phyloP scores from a whole-genome alignment of 1,140 invertebrate species.

The Phortica variegata region DNA sequence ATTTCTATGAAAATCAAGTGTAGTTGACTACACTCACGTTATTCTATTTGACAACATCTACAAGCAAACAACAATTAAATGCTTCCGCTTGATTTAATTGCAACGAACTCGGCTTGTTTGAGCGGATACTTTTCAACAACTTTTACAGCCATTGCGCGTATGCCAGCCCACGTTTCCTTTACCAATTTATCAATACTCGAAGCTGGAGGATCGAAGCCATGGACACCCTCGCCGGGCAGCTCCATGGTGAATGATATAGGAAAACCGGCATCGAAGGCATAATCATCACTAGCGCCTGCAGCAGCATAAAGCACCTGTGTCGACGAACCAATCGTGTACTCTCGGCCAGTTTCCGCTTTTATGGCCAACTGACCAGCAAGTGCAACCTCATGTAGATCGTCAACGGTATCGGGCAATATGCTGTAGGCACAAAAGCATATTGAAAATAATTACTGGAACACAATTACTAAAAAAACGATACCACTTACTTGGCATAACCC shows the following conservation, averaged over 20 bases:
- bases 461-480: not conserved
- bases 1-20: no score
- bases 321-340: slow-evolving; percentile 64
- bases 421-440: slow-evolving; percentile 10
- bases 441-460: not conserved
- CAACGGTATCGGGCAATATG: slow-evolving; percentile 43
- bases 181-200: slow-evolving; percentile 62
- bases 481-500: slow-evolving; percentile 62
- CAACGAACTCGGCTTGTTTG: not conserved
- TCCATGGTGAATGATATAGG: slow-evolving; percentile 71
- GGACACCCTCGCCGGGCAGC: slow-evolving; percentile 63
- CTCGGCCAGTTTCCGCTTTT: slow-evolving; percentile 56
- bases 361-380: slow-evolving; percentile 57
- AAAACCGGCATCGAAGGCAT: slow-evolving; percentile 63
- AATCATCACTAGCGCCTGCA: slow-evolving; percentile 66
- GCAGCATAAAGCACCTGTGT: slow-evolving; percentile 61
- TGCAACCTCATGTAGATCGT: slow-evolving; percentile 56
- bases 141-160: slow-evolving; percentile 56
- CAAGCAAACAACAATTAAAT: no score
- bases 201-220: slow-evolving; percentile 67
- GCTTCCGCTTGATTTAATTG: slow-evolving; percentile 17
- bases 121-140: slow-evolving; percentile 41
- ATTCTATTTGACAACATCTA: no score
- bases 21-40: no score
- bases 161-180: slow-evolving; percentile 70